Evolutionary conservation across 2,113 vertebrate genomes (phyloP), one percentile per base, ranked within the genome.

Genomic region (Myodes glareolus): DNA sequence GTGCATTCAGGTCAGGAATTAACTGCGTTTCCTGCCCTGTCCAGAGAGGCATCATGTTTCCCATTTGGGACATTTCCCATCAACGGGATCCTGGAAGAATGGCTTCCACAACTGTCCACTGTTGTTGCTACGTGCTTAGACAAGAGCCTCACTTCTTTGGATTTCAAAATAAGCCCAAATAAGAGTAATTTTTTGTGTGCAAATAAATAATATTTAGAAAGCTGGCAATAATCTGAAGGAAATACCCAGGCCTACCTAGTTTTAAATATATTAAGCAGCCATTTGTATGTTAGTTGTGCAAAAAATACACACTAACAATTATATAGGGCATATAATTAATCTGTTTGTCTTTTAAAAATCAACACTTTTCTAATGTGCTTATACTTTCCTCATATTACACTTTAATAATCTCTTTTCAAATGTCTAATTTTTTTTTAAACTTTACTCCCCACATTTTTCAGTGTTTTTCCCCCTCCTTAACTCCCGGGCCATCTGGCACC

Each of bases 61-160:
- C n/a, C 88, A 72, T 88, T 70, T 86, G 70, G 94, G 95, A 92
- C 47, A 90, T 82, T 77, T 91, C 92, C 76, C 27, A 78, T 78
- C 90, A 72, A 33, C 19, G 87, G 61, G 42, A 78, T 93, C 90
- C 88, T 88, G 67, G 65, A 90, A 97, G 88, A 97, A 90, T 91
- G 94, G 76, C 68, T 94, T 97, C 92, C 88, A 95, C 85, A 95
- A 95, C 84, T 94, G 88, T 45, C 85, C 95, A 95, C 76, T 97
- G 85, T 36, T 80, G 75, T 81, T 81, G 75, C 80, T 65, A 70
- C 65, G 39, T 73, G 68, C 39, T 50, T 50, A 90, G 87, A 95
- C 73, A 88, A 92, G 33, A 39, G 73, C 42, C 63, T 94, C 29
- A 81, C 42, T 77, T 90, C 84, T 94, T 47, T 88, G 42, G 63